A percentile compares a stretch with the other conserved stretches of the same genome.
phyloP scores from a whole-genome alignment of 53 echinoderm and acorn worm genomes.

The Echinometra lucunter region DNA sequence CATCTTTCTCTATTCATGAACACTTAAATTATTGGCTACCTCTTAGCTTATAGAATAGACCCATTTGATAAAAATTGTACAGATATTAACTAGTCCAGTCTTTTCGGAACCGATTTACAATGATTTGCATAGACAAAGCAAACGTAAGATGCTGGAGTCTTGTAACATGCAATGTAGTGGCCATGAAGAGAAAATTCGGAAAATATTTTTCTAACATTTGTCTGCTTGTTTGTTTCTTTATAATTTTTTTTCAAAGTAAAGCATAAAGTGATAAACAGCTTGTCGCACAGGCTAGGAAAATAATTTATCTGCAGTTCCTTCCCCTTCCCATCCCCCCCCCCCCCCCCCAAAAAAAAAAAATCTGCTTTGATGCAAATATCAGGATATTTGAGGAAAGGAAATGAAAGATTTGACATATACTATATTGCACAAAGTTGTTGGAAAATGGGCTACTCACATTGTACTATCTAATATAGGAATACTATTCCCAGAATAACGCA shows the following conservation, averaged over 20 bases:
- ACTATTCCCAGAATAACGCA: not conserved
- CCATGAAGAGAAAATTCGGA: not conserved
- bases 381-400: not conserved
- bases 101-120: not conserved
- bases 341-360: no score
- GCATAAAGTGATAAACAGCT: not conserved
- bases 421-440: constrained; percentile 10
- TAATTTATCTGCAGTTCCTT: not conserved
- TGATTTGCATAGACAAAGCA: not conserved
- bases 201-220: not conserved
- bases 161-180: not conserved
- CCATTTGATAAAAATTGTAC: not conserved
- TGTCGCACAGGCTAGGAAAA: no score
- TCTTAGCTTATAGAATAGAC: not conserved
- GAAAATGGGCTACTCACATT: not conserved
- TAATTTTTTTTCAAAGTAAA: not conserved
- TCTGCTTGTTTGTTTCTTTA: not conserved
- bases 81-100: not conserved
- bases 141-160: not conserved
- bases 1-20: no score
- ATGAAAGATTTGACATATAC: not conserved
- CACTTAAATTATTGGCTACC: not conserved
- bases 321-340: no score
- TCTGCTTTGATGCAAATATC: not conserved
- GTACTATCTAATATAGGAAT: no score